A percentile compares a stretch with the other conserved stretches of the same genome.
Conservation (phyloP, 2,797 vertebrate genomes). For the Paguma larvata region DNA sequence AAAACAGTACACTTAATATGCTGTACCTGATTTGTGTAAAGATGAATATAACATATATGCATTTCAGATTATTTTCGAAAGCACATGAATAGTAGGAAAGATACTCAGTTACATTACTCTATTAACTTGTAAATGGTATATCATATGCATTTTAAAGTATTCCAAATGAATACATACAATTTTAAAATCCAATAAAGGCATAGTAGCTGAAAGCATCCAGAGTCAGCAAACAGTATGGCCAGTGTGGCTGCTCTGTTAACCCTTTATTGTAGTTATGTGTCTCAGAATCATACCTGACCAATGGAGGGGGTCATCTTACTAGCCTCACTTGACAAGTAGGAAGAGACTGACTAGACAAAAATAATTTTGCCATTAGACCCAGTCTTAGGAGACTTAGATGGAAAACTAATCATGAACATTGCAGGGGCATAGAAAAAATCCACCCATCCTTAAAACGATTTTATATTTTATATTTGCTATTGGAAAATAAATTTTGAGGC, state of each 20-base stretch:
- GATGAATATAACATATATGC: background rate
- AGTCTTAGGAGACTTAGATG: background rate
- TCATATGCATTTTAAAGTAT: background rate
- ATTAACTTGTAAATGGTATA: background rate
- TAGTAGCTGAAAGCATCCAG: background rate
- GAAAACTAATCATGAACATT: background rate
- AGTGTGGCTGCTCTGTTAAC: background rate
- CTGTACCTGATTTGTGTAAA: background rate
- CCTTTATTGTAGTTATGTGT: background rate
- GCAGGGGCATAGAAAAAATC: background rate
- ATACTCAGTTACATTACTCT: background rate
- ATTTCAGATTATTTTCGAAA: background rate
- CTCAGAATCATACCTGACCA: background rate
- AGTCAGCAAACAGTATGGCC: background rate
- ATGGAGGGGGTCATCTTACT: background rate
- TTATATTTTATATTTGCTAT: background rate
- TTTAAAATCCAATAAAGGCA: background rate
- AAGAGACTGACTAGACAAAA: background rate
- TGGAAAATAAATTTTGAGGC: slow-evolving; percentile 38
- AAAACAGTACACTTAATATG: background rate
- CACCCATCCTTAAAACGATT: background rate
- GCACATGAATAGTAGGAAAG: background rate
- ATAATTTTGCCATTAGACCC: background rate
- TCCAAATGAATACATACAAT: background rate
- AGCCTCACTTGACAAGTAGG: background rate